phyloP scores from a whole-genome alignment of 2,113 vertebrate genomes.

The Rhinogobius similis region DNA sequence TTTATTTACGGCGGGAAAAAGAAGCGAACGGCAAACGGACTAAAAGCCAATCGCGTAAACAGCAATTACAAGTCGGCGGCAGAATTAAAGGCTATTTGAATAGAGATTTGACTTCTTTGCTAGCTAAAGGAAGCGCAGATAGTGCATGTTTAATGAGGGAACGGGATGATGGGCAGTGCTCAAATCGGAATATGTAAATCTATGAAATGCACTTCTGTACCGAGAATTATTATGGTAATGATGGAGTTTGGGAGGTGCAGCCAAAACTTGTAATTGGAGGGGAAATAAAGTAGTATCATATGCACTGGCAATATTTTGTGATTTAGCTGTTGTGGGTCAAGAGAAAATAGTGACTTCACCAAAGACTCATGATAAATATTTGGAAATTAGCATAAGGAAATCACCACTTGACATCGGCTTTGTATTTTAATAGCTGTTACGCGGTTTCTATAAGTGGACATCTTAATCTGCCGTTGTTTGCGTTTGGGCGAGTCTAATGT shows the following conservation, averaged over 20 bases:
- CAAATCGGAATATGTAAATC: constrained; percentile 75
- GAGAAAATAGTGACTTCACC: neutral
- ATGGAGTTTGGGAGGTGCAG: constrained; percentile 49
- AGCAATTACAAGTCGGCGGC: constrained; percentile 69
- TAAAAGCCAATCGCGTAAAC: constrained; percentile 74
- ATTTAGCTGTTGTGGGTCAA: neutral
- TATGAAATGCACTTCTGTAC: constrained; percentile 69
- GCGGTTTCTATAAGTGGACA: neutral
- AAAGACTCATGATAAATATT: constrained; percentile 1
- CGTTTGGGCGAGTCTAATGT: neutral
- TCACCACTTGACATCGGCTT: neutral
- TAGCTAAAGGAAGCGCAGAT: constrained; percentile 55
- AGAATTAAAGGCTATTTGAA: constrained; percentile 67
- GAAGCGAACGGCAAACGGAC: constrained; percentile 25
- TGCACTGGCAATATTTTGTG: neutral
- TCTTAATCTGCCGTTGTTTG: neutral
- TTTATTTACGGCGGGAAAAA: constrained; percentile 58
- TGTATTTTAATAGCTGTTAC: neutral
- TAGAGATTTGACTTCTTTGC: constrained; percentile 48
- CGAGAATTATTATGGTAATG: constrained; percentile 66
- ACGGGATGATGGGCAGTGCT: constrained; percentile 71
- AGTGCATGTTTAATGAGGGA: constrained; percentile 68
- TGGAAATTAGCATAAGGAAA: neutral
- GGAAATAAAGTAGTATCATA: constrained; percentile 17
- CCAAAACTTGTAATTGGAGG: constrained; percentile 27